phyloP scores from a whole-genome alignment of 2,797 vertebrate species.

The Paedocypris micromegethes region DNA sequence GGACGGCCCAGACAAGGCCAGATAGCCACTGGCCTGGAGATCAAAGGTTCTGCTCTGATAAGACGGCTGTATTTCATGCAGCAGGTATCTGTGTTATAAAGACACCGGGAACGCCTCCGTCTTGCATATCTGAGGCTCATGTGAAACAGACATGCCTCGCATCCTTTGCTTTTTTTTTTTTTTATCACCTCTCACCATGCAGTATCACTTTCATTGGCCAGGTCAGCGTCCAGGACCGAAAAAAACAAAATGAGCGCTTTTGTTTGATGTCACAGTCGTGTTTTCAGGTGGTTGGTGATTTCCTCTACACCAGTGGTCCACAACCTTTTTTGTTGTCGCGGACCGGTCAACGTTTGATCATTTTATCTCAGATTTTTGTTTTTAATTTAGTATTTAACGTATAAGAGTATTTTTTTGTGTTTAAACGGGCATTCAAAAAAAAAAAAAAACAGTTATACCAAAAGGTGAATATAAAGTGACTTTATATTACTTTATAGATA shows the following conservation, averaged over 20 bases:
- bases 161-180: conserved; percentile 1
- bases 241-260: conserved; percentile 21
- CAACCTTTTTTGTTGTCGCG: conserved; percentile 4
- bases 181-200: conserved; percentile 4
- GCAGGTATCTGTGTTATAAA: conserved; percentile 50
- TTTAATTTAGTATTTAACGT: too few species aligned
- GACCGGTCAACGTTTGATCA: too few species aligned
- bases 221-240: conserved; percentile 4
- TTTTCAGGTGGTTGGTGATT: conserved; percentile 31
- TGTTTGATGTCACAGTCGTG: conserved; percentile 35
- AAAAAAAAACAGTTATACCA: too few species aligned
- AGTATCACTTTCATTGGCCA: conserved; percentile 29
- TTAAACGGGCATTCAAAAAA: too few species aligned
- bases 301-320: conserved; percentile 3
- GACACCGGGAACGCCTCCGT: conserved; percentile 30
- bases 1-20: conserved; percentile 67
- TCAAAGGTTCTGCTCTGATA: conserved; percentile 79
- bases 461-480: too few species aligned
- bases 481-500: too few species aligned
- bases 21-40: conserved; percentile 83
- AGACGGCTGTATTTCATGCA: conserved; percentile 69
- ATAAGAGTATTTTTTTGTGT: too few species aligned
- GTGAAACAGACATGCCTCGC: conserved; percentile 16
- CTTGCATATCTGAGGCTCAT: conserved; percentile 24
- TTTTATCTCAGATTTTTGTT: too few species aligned